Evolutionary conservation across 2,797 vertebrate genomes (phyloP).

Genomic region (Hypotaenidia okinawae): DNA sequence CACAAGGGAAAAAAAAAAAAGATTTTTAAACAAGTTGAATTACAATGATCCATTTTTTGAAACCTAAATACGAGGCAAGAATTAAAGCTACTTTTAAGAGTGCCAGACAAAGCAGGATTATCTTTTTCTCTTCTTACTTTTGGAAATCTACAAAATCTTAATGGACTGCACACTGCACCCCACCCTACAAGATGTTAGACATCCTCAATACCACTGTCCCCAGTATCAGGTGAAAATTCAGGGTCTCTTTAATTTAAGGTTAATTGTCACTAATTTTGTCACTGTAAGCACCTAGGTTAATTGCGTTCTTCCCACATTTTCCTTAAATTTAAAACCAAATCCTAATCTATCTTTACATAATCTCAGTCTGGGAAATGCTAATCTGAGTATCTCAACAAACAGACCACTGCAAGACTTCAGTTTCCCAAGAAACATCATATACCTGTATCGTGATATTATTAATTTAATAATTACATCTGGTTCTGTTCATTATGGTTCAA

Average conservation of each 20-base stretch:
- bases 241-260: not conserved
- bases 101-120: not conserved
- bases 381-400: not conserved
- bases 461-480: not conserved
- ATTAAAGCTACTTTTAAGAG: not conserved
- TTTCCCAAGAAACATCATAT: not conserved
- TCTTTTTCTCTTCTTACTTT: not conserved
- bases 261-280: not conserved
- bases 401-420: not conserved
- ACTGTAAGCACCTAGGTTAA: not conserved
- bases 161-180: not conserved
- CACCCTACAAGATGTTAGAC: not conserved
- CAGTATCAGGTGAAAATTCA: not conserved
- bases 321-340: not conserved
- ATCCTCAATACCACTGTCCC: not conserved
- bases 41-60: not conserved
- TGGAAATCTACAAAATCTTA: not conserved
- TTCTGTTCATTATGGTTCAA: not conserved
- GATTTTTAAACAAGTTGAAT: constrained; percentile 7
- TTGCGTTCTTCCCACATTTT: not conserved
- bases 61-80: not conserved
- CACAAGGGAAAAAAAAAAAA: not conserved
- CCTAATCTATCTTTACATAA: not conserved
- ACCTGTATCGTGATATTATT: not conserved
- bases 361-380: too few relatives aligned